Evolutionary conservation across 2,113 vertebrate species (phyloP).

Genomic region (Rynchops niger): DNA sequence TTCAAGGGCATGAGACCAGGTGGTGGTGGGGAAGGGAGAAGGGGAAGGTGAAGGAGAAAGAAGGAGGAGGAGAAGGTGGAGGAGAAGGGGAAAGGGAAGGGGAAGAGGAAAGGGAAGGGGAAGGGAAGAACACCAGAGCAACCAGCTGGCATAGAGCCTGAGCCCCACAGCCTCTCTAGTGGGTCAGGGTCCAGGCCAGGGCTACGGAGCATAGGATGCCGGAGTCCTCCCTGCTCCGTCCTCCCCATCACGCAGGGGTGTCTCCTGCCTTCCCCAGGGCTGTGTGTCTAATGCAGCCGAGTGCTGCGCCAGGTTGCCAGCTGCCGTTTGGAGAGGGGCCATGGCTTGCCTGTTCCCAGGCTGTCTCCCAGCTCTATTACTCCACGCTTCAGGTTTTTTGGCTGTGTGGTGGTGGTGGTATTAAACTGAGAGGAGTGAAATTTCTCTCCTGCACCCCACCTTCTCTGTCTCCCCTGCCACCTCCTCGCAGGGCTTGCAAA

Average conservation of each 20-base stretch:
- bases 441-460: background rate
- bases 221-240: background rate
- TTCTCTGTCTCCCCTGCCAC: background rate
- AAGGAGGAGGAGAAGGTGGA: too few relatives aligned
- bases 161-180: background rate
- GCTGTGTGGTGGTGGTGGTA: background rate
- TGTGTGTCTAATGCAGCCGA: background rate
- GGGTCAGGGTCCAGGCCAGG: background rate
- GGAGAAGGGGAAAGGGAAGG: too few relatives aligned
- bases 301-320: background rate
- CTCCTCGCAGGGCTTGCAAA: background rate
- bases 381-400: constrained; percentile 15
- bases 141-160: background rate
- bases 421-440: background rate
- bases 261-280: background rate
- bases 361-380: constrained; percentile 22
- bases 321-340: constrained; percentile 46
- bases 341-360: background rate
- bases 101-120: background rate
- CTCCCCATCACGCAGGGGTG: background rate
- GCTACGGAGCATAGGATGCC: background rate
- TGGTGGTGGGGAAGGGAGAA: background rate
- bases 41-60: too few relatives aligned
- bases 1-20: background rate
- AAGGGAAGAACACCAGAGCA: background rate